These are phyloP conservation scores for Dendrocincla tyrannina DNA, from an alignment of 2,797 vertebrate species.

Conservation along the genomic window DNA sequence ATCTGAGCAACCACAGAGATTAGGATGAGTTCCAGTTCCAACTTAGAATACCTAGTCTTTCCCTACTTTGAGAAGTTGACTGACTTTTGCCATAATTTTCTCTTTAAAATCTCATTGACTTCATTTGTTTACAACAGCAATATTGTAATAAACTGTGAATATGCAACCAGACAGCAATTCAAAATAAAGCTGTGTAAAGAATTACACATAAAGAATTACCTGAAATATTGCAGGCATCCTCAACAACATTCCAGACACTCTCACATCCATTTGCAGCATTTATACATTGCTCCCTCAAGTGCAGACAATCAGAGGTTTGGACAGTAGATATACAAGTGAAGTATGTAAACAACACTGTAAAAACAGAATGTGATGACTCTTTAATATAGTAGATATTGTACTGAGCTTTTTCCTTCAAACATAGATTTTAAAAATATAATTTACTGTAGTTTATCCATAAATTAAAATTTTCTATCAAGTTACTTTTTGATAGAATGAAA, in stretches of 20 bases:
- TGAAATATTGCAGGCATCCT: conserved; percentile 75
- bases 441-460: not conserved
- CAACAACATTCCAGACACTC: conserved; percentile 64
- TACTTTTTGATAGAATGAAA: not conserved
- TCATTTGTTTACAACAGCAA: not conserved
- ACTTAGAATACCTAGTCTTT: not conserved
- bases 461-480: not conserved
- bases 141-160: not conserved
- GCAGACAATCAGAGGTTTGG: conserved; percentile 70
- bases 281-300: conserved; percentile 76
- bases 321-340: conserved; percentile 61
- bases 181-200: not conserved
- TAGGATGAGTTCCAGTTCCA: not conserved
- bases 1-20: not conserved
- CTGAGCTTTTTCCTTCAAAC: not conserved
- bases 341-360: conserved; percentile 77
- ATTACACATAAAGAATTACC: conserved; percentile 77
- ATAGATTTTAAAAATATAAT: not conserved
- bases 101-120: not conserved
- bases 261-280: conserved; percentile 73
- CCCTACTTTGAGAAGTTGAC: not conserved
- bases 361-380: not conserved
- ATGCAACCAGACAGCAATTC: not conserved
- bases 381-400: not conserved
- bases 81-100: not conserved